These are phyloP conservation scores for Plagiodera versicolora DNA, from an alignment of 2,888 invertebrate species.

Conservation along the genomic window DNA sequence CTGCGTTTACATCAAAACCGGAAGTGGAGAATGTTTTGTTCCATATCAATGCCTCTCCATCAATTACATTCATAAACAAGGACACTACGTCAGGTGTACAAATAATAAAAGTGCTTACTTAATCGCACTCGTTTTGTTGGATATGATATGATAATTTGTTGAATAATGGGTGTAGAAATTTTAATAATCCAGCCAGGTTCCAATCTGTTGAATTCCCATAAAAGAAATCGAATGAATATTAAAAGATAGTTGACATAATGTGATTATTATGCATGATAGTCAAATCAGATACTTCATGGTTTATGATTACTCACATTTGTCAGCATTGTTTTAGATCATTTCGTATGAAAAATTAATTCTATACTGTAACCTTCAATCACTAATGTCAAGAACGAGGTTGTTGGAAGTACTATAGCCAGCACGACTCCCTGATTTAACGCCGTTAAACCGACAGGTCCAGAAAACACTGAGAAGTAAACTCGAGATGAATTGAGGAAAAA, in stretches of 20 bases:
- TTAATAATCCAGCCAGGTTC: slow-evolving; percentile 37
- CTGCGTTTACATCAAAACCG: slow-evolving; percentile 45
- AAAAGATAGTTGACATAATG: neutral
- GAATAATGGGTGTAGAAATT: slow-evolving; percentile 31
- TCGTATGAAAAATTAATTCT: too few species aligned
- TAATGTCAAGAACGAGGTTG: too few species aligned
- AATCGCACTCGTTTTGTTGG: slow-evolving; percentile 31
- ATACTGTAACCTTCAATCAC: too few species aligned
- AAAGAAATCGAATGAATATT: slow-evolving; percentile 25
- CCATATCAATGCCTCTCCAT: slow-evolving; percentile 48
- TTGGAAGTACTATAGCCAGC: too few species aligned
- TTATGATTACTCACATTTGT: neutral
- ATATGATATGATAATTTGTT: slow-evolving; percentile 51
- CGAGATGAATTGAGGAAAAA: too few species aligned
- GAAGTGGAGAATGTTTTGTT: slow-evolving; percentile 49
- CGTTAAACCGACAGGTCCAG: too few species aligned
- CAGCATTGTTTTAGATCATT: too few species aligned
- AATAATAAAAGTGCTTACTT: slow-evolving; percentile 40
- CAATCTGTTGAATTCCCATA: slow-evolving; percentile 35
- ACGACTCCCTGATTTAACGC: too few species aligned
- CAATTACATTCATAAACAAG: slow-evolving; percentile 45
- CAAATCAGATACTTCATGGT: neutral
- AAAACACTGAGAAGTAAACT: too few species aligned
- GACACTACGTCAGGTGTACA: slow-evolving; percentile 48
- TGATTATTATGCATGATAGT: neutral